phyloP scores from a whole-genome alignment of 2,113 vertebrate species.

The Tichodroma muraria region DNA sequence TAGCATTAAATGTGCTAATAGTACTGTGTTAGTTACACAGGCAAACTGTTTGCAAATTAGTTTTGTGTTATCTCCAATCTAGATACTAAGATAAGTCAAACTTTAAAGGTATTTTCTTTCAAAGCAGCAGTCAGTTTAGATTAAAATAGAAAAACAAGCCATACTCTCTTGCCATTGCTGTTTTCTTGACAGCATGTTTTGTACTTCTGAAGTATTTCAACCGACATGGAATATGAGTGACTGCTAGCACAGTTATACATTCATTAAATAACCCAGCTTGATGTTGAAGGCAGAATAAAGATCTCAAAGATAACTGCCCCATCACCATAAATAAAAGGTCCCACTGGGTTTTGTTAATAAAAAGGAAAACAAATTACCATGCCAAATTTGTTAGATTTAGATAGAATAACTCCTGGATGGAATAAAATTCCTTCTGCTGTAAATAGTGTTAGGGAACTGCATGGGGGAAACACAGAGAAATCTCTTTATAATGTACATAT shows the following conservation, averaged over 20 bases:
- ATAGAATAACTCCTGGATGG: constrained; percentile 62
- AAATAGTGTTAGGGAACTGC: constrained; percentile 50
- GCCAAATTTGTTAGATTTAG: constrained; percentile 66
- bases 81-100: constrained; percentile 58
- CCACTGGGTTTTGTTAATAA: constrained; percentile 71
- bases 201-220: constrained; percentile 55
- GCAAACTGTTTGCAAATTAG: constrained; percentile 62
- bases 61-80: constrained; percentile 53
- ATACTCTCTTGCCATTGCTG: constrained; percentile 47
- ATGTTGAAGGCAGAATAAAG: constrained; percentile 67
- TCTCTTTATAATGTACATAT: constrained; percentile 54
- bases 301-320: constrained; percentile 66
- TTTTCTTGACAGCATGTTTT: constrained; percentile 71
- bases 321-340: constrained; percentile 62
- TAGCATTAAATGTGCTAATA: constrained; percentile 44
- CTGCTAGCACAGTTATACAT: constrained; percentile 61
- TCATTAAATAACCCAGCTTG: constrained; percentile 79
- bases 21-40: constrained; percentile 18
- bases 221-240: constrained; percentile 39
- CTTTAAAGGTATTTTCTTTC: constrained; percentile 65
- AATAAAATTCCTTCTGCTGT: constrained; percentile 52
- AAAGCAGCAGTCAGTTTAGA: constrained; percentile 71
- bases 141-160: constrained; percentile 69
- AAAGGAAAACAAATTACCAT: constrained; percentile 75
- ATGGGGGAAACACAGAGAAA: constrained; percentile 4